Conservation (phyloP, 1,140 invertebrate species). For the Drosophila seguyi region DNA sequence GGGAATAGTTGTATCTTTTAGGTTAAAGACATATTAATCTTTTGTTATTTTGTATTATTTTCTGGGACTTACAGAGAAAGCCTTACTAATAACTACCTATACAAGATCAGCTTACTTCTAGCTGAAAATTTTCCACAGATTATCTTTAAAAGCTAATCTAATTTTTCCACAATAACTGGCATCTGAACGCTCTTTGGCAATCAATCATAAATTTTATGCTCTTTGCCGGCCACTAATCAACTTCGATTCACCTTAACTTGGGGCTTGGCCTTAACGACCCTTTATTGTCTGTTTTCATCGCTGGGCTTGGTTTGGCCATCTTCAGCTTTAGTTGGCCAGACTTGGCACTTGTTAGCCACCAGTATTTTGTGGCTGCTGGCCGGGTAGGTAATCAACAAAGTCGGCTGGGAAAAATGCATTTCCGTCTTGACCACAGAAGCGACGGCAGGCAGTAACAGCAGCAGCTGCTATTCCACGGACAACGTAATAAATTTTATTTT, state of each 20-base stretch:
- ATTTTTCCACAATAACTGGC: slow-evolving; percentile 4
- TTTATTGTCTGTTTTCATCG: slow-evolving; percentile 26
- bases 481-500: slow-evolving; percentile 76
- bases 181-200: slow-evolving; percentile 10
- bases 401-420: slow-evolving; percentile 22
- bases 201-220: slow-evolving; percentile 41
- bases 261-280: slow-evolving; percentile 30
- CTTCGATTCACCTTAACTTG: slow-evolving; percentile 30
- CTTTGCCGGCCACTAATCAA: slow-evolving; percentile 21
- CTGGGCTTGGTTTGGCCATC: slow-evolving; percentile 19
- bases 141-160: background rate
- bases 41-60: no score
- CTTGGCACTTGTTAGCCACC: slow-evolving; percentile 35
- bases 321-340: slow-evolving; percentile 14
- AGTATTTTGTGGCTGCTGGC: slow-evolving; percentile 17
- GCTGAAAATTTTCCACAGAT: background rate
- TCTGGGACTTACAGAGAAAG: background rate
- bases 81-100: background rate
- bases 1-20: background rate
- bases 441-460: background rate
- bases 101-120: background rate
- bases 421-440: slow-evolving; percentile 35
- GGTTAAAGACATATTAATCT: background rate
- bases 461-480: slow-evolving; percentile 49
- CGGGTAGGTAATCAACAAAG: slow-evolving; percentile 28